Base-by-base conservation (phyloP, 2,113 vertebrate species). In the Herpetotheres cachinnans region DNA sequence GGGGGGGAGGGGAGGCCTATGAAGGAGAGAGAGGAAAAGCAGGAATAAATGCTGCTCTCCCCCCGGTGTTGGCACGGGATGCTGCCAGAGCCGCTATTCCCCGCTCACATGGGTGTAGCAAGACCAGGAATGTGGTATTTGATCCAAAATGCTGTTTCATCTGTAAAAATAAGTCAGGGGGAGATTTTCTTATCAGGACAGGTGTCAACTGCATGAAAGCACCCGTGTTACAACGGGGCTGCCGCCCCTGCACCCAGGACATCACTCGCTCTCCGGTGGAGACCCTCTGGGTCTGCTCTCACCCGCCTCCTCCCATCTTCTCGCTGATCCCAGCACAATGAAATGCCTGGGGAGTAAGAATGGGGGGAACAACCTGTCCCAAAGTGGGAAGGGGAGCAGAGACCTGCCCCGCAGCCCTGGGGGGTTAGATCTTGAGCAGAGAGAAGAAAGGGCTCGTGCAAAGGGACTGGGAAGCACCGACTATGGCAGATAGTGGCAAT, bases 281-380 rank as follows among this genome's bases (percentile, higher is more conserved):
- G 32, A 49, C 7, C 16, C 44, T 36, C 55, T 1, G 3, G 67
- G 4, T 15, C 73, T 58, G 65, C 70, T 19, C 5, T 19, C 78
- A 40, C 34, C 29, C 46, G 20, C 6, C 78, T 72, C 12, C 36
- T 70, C 78, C 34, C 34, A 13, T 5, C 38, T 10, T 14, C 71
- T 27, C 0, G 0, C 34, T 21, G 50, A 42, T 2, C 34, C 25
- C 59, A 80, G 58, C 66, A 40, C 44, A 4, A 5, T 0, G 0
- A n/a, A n/a, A 30, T 3, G 6, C 12, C 29, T 25, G 42, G 20
- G 11, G 8, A 29, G 42, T 3, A 34, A 44, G 59, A 59, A 29
- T 7, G 26, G 7, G 44, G 61, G 50, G 17, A 70, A 6, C 20
- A 70, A 52, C 21, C 71, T 15, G 34, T 22, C 27, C 56, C 42